Base-by-base conservation (phyloP, 1,140 invertebrate species). In the Saccostrea echinata region DNA sequence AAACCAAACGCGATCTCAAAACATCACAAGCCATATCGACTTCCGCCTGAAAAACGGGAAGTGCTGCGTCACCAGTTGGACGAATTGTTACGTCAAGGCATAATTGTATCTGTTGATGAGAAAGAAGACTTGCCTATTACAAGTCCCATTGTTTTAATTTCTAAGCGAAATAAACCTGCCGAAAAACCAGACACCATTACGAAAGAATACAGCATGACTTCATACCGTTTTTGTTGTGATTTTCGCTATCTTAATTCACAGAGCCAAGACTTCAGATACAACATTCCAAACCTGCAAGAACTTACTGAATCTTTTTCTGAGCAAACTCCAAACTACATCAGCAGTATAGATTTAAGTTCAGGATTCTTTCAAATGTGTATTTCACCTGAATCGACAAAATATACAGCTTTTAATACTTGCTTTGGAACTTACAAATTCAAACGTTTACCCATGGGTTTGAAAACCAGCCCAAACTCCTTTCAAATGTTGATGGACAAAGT, bases 401-500 rank as follows among this genome's bases (percentile, higher is more conserved):
- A 89, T 76, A 87, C 88, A 2, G 88, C 88, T 18, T 87, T 89
- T 84, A 87, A 89, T 84, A 88, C 90, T 27, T 85, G 86, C 53
- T 90, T 84, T 87, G 88, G 87, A 1, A 87, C 89, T 11, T 88
- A 57, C 51, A 88, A 88, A 84, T 90, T 88, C 83, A 30, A 84
- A 4, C 43, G 87, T n/a, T 53, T 87, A n/a, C 86, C 90, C 18
- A 88, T 87, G 86, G 87, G 90, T 6, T 80, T 90, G 12, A 84
- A 68, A 71, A 55, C 61, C 61, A 30, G 27, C 30, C 86, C 87
- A 52, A 88, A 90, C 82, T 52, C 27, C 6, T 87, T 90, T 76
- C 86, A 90, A 35, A 24, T 90, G 6, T 82, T 90, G 11, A 88
- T 90, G 90, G 90, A 88, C 52, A 90, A 90, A 35, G 88, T 86